These are phyloP conservation scores for Pteruthius melanotis DNA, from an alignment of 2,113 vertebrate genomes.

Conservation along the genomic window DNA sequence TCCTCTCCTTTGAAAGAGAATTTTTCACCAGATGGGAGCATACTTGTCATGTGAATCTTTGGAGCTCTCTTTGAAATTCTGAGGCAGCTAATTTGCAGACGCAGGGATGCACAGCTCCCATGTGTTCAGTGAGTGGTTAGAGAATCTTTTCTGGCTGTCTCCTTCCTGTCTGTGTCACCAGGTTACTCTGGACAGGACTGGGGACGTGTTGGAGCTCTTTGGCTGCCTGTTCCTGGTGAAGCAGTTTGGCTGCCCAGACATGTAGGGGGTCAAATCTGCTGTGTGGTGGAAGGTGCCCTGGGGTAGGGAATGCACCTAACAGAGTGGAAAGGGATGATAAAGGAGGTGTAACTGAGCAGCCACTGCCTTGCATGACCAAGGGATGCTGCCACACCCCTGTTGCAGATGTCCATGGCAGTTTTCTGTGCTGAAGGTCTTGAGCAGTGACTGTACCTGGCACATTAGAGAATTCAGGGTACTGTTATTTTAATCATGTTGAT, in stretches of 20 bases:
- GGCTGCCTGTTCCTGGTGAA: background rate
- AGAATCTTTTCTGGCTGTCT: background rate
- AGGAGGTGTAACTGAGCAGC: background rate
- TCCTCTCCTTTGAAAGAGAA: background rate
- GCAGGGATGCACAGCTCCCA: background rate
- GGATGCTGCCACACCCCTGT: background rate
- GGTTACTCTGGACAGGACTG: background rate
- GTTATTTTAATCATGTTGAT: background rate
- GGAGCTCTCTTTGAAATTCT: background rate
- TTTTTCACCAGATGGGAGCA: constrained; percentile 16
- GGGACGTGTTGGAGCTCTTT: background rate
- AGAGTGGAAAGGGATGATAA: background rate
- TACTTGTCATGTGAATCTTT: background rate
- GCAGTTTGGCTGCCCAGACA: background rate
- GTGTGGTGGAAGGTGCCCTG: background rate
- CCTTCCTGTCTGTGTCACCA: background rate
- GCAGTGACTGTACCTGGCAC: background rate
- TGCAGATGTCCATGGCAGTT: too few species aligned
- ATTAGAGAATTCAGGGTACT: background rate
- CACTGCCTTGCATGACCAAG: background rate
- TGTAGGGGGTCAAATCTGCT: background rate
- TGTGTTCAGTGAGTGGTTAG: background rate
- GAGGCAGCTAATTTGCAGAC: background rate
- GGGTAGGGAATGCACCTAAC: background rate
- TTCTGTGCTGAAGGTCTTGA: background rate